Base-by-base conservation (phyloP, 2,113 vertebrate species). In the Tragulus kanchil region DNA sequence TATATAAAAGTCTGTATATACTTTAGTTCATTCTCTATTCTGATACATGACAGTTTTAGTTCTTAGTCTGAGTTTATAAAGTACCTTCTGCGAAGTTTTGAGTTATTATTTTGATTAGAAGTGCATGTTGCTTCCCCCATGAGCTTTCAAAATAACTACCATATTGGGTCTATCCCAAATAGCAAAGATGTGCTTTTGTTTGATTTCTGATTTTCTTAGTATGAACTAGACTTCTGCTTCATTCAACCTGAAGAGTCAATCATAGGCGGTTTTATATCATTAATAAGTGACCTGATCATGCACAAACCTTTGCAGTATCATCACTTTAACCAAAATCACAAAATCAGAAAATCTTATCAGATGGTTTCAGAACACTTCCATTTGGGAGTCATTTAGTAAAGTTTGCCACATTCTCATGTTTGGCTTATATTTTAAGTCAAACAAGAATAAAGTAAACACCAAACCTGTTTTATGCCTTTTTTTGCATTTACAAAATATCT, bases 261-360 rank as follows among this genome's bases (percentile, higher is more conserved):
- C 16, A 52, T 89, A 96, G 93, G 69, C 71, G 93, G 3, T 78
- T 58, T 92, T 28, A 85, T 54, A 26, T 96, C 90, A 81, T 97
- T 75, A 83, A 19, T 84, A 13, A 88, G 23, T 97, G 81, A 75
- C 85, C 48, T 97, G 79, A 79, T 89, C 14, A 11, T 81, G 82
- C 48, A 31, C 16, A 94, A n/a, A 84, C 90, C 52, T 96, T 95
- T 92, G 2, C 77, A 91, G 26, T 92, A 97, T 36, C 23, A 58
- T 97, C 96, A 88, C 58, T 98, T 98, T 96, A 94, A 96, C 93
- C 79, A 96, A 11, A 83, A 45, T 97, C 89, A 88, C 88, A 73
- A 23, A 84, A 77, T 97, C n/a, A n/a, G n/a, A n/a, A n/a, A n/a
- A n/a, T 65, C 6, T 88, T 97, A 96, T 96, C 90, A 98, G 69